Evolutionary conservation across 2,113 vertebrate genomes (phyloP).

Genomic region (Pachyramphus minor): DNA sequence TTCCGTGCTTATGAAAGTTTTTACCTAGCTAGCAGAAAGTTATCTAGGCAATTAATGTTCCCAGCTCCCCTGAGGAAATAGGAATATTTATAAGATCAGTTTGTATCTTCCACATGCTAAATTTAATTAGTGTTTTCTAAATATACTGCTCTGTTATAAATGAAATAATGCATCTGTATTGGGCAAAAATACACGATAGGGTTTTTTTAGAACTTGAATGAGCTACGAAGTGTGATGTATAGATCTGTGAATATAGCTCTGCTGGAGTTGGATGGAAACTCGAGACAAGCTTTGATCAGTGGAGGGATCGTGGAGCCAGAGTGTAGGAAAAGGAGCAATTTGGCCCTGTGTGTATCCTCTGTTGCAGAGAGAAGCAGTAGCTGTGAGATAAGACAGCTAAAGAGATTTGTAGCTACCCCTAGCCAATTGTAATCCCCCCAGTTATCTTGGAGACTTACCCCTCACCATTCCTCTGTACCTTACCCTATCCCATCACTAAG

Average conservation of each 20-base stretch:
- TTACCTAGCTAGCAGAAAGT: neutral
- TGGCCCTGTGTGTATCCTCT: too few species aligned
- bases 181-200: rapidly evolving
- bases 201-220: neutral
- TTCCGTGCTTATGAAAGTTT: neutral
- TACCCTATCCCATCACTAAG: too few species aligned
- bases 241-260: neutral
- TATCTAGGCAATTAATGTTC: neutral
- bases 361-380: too few species aligned
- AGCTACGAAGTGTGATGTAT: neutral
- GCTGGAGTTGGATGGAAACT: too few species aligned
- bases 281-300: too few species aligned
- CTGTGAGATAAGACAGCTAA: too few species aligned
- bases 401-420: too few species aligned
- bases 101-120: neutral
- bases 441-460: too few species aligned
- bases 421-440: too few species aligned
- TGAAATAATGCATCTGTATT: neutral
- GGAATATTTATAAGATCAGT: neutral
- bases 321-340: too few species aligned
- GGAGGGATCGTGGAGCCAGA: too few species aligned
- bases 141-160: neutral
- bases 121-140: neutral
- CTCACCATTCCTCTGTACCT: too few species aligned
- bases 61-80: neutral